Evolutionary conservation across 2,113 vertebrate genomes (phyloP).

Genomic region (Eptesicus fuscus): DNA sequence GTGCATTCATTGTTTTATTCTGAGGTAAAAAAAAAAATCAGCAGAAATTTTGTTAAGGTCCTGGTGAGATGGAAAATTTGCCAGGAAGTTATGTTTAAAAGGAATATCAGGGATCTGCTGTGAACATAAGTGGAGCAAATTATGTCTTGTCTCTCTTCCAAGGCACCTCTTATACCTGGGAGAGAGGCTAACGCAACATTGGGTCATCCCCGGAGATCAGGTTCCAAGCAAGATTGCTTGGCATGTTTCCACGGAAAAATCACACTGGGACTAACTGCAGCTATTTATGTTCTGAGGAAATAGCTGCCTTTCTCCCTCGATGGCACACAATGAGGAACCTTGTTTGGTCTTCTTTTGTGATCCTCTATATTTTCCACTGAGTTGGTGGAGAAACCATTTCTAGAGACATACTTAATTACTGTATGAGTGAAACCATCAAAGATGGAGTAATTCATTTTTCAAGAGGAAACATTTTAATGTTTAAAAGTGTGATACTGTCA

Average conservation of each 20-base stretch:
- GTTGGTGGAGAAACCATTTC: background rate
- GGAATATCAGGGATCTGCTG: background rate
- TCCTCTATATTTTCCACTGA: background rate
- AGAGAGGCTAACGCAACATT: no score
- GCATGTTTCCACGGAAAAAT: background rate
- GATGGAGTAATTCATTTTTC: background rate
- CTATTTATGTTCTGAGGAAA: background rate
- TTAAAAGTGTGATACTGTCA: background rate
- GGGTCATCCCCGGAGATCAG: background rate
- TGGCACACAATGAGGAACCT: background rate
- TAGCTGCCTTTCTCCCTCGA: background rate
- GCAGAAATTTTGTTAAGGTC: background rate
- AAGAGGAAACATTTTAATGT: background rate
- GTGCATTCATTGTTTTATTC: background rate
- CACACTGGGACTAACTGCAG: background rate
- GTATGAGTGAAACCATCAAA: background rate
- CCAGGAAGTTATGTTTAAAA: background rate
- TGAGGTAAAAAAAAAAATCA: background rate
- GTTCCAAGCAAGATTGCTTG: background rate
- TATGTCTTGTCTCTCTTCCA: background rate
- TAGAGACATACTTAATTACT: background rate
- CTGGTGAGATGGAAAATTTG: background rate
- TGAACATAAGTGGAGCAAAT: background rate
- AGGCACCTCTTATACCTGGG: background rate
- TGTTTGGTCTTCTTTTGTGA: background rate